Base-by-base conservation (phyloP, 2,113 vertebrate genomes). In the Upupa epops region DNA sequence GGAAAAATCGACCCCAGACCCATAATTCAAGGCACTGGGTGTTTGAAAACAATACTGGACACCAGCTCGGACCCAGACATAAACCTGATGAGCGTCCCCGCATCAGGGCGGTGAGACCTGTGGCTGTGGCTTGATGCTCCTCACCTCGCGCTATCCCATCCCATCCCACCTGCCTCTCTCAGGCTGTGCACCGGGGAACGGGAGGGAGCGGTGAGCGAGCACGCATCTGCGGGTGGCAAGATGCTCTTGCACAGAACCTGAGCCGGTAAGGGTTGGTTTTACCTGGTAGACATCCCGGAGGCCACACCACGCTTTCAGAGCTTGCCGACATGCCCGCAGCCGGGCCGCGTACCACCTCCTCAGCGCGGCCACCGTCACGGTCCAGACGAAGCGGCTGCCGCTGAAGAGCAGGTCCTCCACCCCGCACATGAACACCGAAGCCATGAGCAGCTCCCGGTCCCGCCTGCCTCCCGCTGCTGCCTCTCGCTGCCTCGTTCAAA, bases 261-360 rank as follows among this genome's bases (percentile, higher is more conserved):
- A 11, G 7, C 19, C 1, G 0, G 4, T 0, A 5, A 18, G 0
- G 3, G 4, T 16, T 8, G 3, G 11, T 26, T 96, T 88, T 98
- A 99, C 99, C 99, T 99, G 98, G 97, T 99, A 99, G 93, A 98
- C 97, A 14, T 98, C 98, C 60, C 97, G 98, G 81, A 98, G 97
- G 84, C 97, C 98, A 52, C 98, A 98, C 98, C 98, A 99, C 1
- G 98, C 97, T 89, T 98, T 97, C 88, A 99, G 96, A 69, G 98
- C 96, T 95, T 98, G 98, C 72, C 98, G 98, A 91, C 98, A 99
- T 14, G 98, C 98, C 92, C 98, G 96, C 93, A 98, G 92, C 82
- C 98, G 96, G 22, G 97, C 97, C 2, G 97, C 95, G 93, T 98
- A 99, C 98, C 99, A 99, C 31, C 98, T 97, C 92, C 98, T 97